A percentile compares a stretch with the other conserved stretches of the same genome.
Evolutionary conservation across 2,113 vertebrate species (phyloP).

Genomic region (Dissostichus mawsoni): DNA sequence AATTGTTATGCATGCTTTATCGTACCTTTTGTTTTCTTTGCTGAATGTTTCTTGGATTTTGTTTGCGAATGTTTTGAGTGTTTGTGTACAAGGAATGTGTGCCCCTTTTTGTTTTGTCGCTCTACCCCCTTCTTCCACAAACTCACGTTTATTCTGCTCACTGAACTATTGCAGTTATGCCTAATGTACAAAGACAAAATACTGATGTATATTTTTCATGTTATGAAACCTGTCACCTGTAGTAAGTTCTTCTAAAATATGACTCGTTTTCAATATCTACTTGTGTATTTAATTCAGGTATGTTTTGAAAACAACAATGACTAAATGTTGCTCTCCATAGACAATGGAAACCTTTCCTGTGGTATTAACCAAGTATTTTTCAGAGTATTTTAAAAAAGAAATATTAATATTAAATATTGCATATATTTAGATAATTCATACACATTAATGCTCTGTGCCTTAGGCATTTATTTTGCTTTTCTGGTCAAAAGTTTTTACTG

Average conservation of each 20-base stretch:
- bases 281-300: slow-evolving; percentile 66
- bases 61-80: slow-evolving; percentile 73
- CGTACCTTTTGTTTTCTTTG: slow-evolving; percentile 74
- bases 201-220: slow-evolving; percentile 99
- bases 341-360: neutral
- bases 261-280: slow-evolving; percentile 92
- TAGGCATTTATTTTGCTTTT: neutral
- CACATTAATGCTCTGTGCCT: too few species aligned
- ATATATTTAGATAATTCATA: neutral
- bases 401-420: neutral
- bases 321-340: neutral
- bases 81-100: slow-evolving; percentile 55
- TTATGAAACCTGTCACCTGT: slow-evolving; percentile 98
- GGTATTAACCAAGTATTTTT: neutral
- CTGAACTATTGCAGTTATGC: slow-evolving; percentile 86
- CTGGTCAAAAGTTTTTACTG: too few species aligned
- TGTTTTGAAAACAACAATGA: slow-evolving; percentile 5
- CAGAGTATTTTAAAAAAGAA: neutral
- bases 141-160: slow-evolving; percentile 84
- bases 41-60: slow-evolving; percentile 81
- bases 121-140: slow-evolving; percentile 70
- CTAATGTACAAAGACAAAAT: slow-evolving; percentile 97
- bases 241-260: slow-evolving; percentile 99
- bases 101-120: slow-evolving; percentile 59
- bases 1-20: slow-evolving; percentile 90